A percentile compares a stretch with the other conserved stretches of the same genome.
Conservation (phyloP, 2,797 vertebrate genomes). For the Oreortyx pictus region DNA sequence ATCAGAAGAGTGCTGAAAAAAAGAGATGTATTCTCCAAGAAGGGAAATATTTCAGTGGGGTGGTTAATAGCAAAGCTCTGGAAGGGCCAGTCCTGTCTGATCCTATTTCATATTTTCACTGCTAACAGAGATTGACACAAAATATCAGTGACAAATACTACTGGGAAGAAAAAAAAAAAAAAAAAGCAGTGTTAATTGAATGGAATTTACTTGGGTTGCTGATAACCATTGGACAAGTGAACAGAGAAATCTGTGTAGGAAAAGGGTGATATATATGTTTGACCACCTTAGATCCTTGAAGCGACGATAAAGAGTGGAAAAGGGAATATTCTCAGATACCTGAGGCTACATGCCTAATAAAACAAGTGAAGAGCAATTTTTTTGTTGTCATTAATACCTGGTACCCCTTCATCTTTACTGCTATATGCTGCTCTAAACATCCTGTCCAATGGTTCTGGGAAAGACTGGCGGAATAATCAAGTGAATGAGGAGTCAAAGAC, state of each 20-base stretch:
- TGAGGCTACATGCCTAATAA: background rate
- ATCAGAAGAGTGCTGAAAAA: background rate
- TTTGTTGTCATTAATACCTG: background rate
- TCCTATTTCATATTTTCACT: background rate
- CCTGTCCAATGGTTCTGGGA: background rate
- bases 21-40: background rate
- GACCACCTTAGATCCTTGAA: background rate
- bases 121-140: background rate
- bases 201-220: background rate
- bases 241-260: background rate
- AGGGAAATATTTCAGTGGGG: background rate
- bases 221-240: background rate
- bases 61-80: background rate
- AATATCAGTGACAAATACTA: background rate
- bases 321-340: background rate
- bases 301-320: background rate
- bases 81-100: background rate
- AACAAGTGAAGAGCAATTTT: conserved; percentile 29
- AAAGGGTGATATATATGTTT: background rate
- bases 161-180: background rate
- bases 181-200: background rate
- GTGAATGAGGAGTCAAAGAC: conserved; percentile 9
- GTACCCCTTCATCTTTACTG: background rate
- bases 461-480: conserved; percentile 14
- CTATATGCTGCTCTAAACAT: background rate